These are phyloP conservation scores for Fragum whitleyi DNA, from an alignment of 2,888 invertebrate genomes.

Conservation along the genomic window DNA sequence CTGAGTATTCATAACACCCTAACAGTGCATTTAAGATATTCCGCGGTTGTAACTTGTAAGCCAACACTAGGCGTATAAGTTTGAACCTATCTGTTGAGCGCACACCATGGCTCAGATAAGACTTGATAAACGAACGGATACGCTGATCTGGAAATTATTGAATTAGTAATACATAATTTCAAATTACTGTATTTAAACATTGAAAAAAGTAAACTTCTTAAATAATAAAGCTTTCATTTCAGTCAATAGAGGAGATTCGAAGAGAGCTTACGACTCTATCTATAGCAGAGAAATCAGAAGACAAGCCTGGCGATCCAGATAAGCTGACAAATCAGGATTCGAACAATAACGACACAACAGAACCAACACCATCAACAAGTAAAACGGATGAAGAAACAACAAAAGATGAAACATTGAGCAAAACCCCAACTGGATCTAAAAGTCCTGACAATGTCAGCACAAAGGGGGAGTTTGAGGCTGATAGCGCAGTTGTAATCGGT, in stretches of 20 bases:
- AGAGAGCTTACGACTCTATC: slow-evolving; percentile 30
- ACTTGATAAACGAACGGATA: no score
- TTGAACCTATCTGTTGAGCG: no score
- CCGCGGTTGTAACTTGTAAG: no score
- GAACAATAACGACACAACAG: background rate
- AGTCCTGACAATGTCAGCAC: background rate
- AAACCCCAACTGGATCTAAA: background rate
- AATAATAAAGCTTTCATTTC: no score
- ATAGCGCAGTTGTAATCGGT: slow-evolving; percentile 5
- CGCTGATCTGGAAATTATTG: no score
- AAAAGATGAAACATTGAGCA: background rate
- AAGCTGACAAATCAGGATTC: background rate
- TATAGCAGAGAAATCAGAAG: background rate
- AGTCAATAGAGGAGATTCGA: slow-evolving; percentile 38
- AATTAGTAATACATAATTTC: no score
- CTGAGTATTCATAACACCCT: no score
- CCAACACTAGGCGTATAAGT: no score
- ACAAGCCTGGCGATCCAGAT: background rate
- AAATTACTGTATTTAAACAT: no score
- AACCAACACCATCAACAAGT: slow-evolving; percentile 16
- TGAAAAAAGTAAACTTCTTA: no score
- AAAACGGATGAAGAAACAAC: background rate
- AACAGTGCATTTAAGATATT: no score
- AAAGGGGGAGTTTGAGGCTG: background rate
- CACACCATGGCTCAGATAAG: no score